Conservation (phyloP, 2,113 vertebrate genomes). For the Theropithecus gelada region DNA sequence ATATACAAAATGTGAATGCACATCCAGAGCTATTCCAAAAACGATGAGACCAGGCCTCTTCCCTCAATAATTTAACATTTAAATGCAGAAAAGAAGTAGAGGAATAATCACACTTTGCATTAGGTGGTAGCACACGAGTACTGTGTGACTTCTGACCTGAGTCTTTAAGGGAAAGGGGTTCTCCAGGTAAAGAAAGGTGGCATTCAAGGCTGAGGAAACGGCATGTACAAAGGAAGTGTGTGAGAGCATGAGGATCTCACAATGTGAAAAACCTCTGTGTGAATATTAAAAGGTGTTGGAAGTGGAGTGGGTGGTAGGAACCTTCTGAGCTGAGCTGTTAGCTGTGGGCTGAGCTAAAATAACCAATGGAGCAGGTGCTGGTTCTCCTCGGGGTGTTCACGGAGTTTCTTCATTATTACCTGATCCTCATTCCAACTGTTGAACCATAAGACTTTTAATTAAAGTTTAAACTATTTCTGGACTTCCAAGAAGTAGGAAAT, state of each 20-base stretch:
- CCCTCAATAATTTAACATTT: background rate
- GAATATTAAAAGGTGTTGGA: background rate
- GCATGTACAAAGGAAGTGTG: background rate
- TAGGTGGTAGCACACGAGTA: background rate
- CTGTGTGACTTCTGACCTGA: background rate
- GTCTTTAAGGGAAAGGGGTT: background rate
- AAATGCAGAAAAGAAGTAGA: background rate
- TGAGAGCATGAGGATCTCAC: background rate
- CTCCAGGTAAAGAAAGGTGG: background rate
- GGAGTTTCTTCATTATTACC: background rate
- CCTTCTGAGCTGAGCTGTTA: background rate
- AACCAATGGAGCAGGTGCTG: background rate
- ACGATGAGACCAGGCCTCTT: background rate
- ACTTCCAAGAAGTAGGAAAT: background rate
- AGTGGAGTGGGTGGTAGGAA: background rate
- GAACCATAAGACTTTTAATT: background rate
- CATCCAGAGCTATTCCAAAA: background rate
- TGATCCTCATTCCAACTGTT: background rate
- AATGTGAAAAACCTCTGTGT: no score
- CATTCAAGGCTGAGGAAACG: background rate
- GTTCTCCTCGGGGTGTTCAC: background rate
- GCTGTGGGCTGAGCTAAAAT: background rate
- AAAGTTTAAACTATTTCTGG: background rate
- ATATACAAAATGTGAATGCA: background rate
- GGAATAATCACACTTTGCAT: background rate